Evolutionary conservation across 2,113 vertebrate species (phyloP), one percentile per base, ranked within the genome.

Genomic region (Gnathonemus echidnorhynchus): DNA sequence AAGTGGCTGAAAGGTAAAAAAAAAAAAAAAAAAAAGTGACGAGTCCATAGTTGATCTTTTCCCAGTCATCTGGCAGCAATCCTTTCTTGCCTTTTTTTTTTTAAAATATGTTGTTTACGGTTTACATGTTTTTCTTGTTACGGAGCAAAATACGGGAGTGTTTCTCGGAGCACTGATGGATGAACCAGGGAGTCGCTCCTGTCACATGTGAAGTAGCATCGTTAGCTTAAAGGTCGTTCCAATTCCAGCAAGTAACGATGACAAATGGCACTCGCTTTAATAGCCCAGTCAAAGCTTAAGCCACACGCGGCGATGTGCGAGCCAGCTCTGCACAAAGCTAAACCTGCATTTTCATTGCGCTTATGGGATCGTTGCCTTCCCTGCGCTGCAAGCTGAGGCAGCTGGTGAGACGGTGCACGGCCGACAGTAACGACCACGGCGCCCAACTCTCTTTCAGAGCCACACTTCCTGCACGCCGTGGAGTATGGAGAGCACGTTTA

Each of bases 1-100:
- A 99, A 99, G 91, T 99, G 98, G 98, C 97, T 99, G 93, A 99
- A 99, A 98, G 98, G 98, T 99, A 97, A 92, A 89, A 6, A n/a
- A 10, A 62, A 13, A 48, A 2, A 87, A 50, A 52, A 52, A 15
- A 52, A 52, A 0, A 31, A 2, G 1, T 45, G 15, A 7, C 2
- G 2, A 19, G n/a, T 52, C 56, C 24, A 62, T 9, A 62, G 24
- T 62, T 62, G 21, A 62, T 62, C 24, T 62, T 42, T 13, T 11
- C 3, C 62, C 62, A 66, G 24, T 50, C 49, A 58, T 62, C 35
- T 27, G 86, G 42, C 19, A 24, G 45, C 10, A 85, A 48, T 45
- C 39, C 39, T 45, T 84, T 2, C 42, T 24, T 48, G 15, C 5
- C 5, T 24, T n/a, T 85, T 46, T 15, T 85, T 42, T 80, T 42